A percentile compares a stretch with the other conserved stretches of the same genome.
These are phyloP conservation scores for Nasonia vitripennis DNA, from an alignment of 1,140 invertebrate genomes.

Conservation along the genomic window DNA sequence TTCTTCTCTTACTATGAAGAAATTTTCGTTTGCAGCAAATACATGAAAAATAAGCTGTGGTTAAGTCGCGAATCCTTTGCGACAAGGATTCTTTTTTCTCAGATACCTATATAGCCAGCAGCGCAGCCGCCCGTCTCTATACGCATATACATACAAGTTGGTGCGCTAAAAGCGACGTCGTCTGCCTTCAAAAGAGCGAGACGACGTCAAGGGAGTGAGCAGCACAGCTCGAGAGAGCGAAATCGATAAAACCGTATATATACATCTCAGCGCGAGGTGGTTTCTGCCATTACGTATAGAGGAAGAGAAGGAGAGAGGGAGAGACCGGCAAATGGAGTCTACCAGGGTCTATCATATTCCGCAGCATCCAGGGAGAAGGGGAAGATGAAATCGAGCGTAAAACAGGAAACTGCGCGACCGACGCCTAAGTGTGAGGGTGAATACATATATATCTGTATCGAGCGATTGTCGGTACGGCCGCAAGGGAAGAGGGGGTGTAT, in stretches of 20 bases:
- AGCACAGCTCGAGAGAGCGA: not conserved
- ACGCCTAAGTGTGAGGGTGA: not conserved
- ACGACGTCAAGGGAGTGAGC: not conserved
- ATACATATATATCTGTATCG: conserved; percentile 18
- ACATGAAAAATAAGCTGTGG: too few relatives aligned
- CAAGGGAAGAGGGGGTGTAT: not conserved
- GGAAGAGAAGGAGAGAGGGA: not conserved
- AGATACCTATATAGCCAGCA: too few relatives aligned
- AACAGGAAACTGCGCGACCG: conserved; percentile 28
- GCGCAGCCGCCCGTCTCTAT: not conserved
- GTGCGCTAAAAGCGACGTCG: not conserved
- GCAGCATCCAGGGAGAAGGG: not conserved
- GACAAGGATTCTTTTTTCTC: too few relatives aligned
- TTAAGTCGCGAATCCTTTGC: too few relatives aligned
- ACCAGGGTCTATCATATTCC: not conserved
- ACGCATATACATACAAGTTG: too few relatives aligned
- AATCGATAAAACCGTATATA: conserved; percentile 27
- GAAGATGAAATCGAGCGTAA: conserved; percentile 16
- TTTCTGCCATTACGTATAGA: not conserved
- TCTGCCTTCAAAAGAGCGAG: not conserved
- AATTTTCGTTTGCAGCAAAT: too few relatives aligned
- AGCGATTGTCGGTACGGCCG: not conserved
- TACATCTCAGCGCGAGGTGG: not conserved
- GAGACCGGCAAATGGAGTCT: conserved; percentile 15
- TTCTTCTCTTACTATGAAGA: too few relatives aligned